phyloP scores from a whole-genome alignment of 2,888 invertebrate genomes.

The Pocota personata region DNA sequence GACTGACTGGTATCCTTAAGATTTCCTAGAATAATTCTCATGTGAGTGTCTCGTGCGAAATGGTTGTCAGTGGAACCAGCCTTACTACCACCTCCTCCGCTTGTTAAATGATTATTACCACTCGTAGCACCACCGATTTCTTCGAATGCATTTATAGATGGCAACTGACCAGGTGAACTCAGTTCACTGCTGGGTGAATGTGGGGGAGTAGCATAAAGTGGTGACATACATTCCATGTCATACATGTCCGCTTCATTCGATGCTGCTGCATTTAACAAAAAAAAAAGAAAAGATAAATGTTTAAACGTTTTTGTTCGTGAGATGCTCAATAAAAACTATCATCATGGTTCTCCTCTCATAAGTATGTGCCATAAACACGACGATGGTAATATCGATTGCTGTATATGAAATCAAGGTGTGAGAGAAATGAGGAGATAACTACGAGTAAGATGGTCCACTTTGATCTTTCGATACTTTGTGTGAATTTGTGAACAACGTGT shows the following conservation, averaged over 20 bases:
- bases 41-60: conserved; percentile 95
- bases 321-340: neutral
- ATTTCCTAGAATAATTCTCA: conserved; percentile 93
- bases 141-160: conserved; percentile 81
- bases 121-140: conserved; percentile 79
- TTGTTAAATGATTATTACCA: conserved; percentile 62
- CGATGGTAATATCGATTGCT: neutral
- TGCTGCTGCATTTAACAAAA: conserved; percentile 52
- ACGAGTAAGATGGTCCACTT: neutral
- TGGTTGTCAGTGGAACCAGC: conserved; percentile 88
- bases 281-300: neutral
- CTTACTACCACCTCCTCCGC: conserved; percentile 75
- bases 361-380: neutral
- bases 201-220: conserved; percentile 92
- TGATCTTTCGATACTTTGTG: neutral
- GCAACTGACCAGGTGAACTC: conserved; percentile 83
- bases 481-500: neutral
- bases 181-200: conserved; percentile 88
- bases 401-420: too few relatives aligned
- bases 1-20: conserved; percentile 82
- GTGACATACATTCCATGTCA: conserved; percentile 84
- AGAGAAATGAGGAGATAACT: neutral
- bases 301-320: neutral
- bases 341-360: neutral
- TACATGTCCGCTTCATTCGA: conserved; percentile 82